phyloP scores from a whole-genome alignment of 2,113 vertebrate genomes.

The Reinhardtius hippoglossoides region DNA sequence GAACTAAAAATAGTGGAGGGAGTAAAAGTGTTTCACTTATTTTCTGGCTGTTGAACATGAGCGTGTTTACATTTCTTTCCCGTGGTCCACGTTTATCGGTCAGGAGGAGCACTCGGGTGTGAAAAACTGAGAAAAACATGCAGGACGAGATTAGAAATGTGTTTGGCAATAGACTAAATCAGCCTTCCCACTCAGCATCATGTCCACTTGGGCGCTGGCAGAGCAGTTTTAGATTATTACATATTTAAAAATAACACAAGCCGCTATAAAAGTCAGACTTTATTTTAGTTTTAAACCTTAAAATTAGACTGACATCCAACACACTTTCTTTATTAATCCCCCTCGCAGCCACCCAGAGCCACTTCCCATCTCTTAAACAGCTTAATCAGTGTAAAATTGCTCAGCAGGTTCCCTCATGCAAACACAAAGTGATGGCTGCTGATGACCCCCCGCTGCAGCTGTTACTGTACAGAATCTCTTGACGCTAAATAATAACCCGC shows the following conservation, averaged over 20 bases:
- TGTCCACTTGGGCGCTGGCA: neutral
- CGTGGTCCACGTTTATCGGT: slow-evolving; percentile 48
- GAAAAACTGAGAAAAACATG: slow-evolving; percentile 64
- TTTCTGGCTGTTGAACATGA: slow-evolving; percentile 62
- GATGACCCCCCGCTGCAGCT: slow-evolving; percentile 54
- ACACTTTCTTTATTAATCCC: slow-evolving; percentile 18
- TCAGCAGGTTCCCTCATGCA: slow-evolving; percentile 37
- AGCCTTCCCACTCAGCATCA: slow-evolving; percentile 48
- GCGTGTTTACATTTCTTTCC: slow-evolving; percentile 50
- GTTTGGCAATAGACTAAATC: slow-evolving; percentile 46
- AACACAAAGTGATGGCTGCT: slow-evolving; percentile 48
- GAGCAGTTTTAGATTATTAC: neutral
- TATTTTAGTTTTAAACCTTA: neutral
- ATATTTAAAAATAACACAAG: slow-evolving; percentile 13
- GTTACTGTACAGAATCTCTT: slow-evolving; percentile 34
- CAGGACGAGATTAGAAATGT: slow-evolving; percentile 60
- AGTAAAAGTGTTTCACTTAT: slow-evolving; percentile 48
- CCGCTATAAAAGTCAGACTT: slow-evolving; percentile 19
- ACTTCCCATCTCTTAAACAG: slow-evolving; percentile 51
- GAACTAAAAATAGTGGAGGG: slow-evolving; percentile 57
- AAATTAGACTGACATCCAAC: neutral
- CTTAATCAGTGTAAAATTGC: slow-evolving; percentile 63
- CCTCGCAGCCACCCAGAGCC: slow-evolving; percentile 1
- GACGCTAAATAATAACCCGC: slow-evolving; percentile 41
- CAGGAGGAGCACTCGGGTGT: slow-evolving; percentile 42